Evolutionary conservation across 2,888 invertebrate genomes (phyloP), one percentile per base, ranked within the genome.

Genomic region (Monopis laevigella): DNA sequence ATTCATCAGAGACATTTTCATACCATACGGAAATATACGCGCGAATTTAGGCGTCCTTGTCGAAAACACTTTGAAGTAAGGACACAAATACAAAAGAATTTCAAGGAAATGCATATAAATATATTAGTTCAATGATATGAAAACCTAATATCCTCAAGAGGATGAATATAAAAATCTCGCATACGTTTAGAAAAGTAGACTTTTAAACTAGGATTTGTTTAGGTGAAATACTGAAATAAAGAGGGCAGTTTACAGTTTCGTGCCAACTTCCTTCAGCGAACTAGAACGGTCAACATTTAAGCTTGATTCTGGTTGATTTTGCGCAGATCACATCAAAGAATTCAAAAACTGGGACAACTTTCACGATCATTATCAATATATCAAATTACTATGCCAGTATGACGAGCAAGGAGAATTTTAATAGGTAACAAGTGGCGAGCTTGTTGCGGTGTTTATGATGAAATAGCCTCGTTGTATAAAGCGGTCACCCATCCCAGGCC

Each of bases 191-290:
- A 7, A 10, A 24, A 10, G 10, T 6, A 24, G 24, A 24, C 6
- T 7, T 6, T 7, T 32, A 17, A 32, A 32, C 17, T 16, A 32
- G 17, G 14, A 32, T 32, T 3, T 32, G 32, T 32, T 32, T 32
- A 32, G 32, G 32, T 17, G 8, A 32, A 32, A 17, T 32, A 17
- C 32, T 17, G 58, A 61, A 61, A 67, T 68, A 80, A 78, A 69
- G 77, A 75, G 77, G 74, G 65, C 74, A 80, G 78, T 80, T 78
- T 80, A 80, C 73, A 73, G 65, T 73, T 67, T 60, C 70, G 74
- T 77, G 78, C 78, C 78, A 78, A 78, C 65, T 66, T 68, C 62
- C 41, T 61, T 62, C 61, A 53, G 62, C 54, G 71, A 77, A 66
- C 72, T 74, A 65, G 75, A 69, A 54, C 75, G 70, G 73, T 71